A percentile compares a stretch with the other conserved stretches of the same genome.
phyloP scores from a whole-genome alignment of 2,888 invertebrate species.

The Drosophila affinis region DNA sequence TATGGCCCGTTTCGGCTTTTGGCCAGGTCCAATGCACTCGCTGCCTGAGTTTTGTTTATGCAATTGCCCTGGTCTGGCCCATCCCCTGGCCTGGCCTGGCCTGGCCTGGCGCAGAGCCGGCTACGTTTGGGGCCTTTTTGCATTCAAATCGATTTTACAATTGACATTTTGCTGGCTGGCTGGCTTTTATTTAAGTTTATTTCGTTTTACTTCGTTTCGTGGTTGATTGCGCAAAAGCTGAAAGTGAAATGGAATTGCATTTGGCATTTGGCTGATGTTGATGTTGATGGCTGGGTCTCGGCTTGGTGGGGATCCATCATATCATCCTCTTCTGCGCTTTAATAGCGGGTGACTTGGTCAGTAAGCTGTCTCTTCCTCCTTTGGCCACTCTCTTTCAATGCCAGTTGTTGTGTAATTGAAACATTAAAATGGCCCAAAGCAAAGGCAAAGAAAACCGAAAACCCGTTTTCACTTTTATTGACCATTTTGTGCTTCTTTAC shows the following conservation, averaged over 20 bases:
- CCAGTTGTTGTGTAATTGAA: constrained; percentile 68
- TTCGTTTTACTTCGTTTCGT: constrained; percentile 26
- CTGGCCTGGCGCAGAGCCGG: constrained; percentile 34
- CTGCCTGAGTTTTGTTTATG: constrained; percentile 39
- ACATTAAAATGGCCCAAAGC: constrained; percentile 59
- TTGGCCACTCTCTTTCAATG: constrained; percentile 61
- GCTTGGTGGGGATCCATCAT: neutral
- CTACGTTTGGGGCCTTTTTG: constrained; percentile 33
- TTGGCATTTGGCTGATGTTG: constrained; percentile 19
- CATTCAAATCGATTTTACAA: constrained; percentile 58
- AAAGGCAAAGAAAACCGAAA: constrained; percentile 43
- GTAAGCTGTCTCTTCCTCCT: constrained; percentile 31
- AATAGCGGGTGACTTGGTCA: constrained; percentile 26
- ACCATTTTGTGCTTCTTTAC: constrained; percentile 70
- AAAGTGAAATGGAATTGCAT: constrained; percentile 35
- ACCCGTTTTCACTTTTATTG: constrained; percentile 80
- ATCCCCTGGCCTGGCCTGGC: constrained; percentile 11
- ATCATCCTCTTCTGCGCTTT: neutral
- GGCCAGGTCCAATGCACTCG: constrained; percentile 55
- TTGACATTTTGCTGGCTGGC: constrained; percentile 40
- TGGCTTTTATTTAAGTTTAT: constrained; percentile 43
- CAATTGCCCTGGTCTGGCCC: constrained; percentile 28
- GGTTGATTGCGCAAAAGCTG: constrained; percentile 11
- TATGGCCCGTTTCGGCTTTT: constrained; percentile 21
- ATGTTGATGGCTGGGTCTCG: neutral